Percentiles rank a stretch among this genome's conserved stretches.
These are phyloP conservation scores for Copidosoma floridanum DNA, from an alignment of 1,140 invertebrate genomes.

Conservation along the genomic window DNA sequence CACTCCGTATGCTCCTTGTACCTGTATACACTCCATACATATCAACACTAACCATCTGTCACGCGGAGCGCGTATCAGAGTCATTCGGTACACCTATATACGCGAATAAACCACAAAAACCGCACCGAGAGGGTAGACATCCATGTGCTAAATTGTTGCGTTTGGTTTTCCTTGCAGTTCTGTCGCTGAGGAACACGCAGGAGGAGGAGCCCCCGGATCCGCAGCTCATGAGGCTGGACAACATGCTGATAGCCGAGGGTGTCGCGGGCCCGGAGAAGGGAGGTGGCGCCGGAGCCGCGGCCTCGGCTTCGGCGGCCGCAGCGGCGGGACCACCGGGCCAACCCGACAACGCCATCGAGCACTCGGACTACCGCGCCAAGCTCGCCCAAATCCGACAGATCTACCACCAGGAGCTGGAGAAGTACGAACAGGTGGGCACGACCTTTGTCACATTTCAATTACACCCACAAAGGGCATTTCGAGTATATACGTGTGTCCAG, in stretches of 20 bases:
- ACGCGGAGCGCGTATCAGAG: too few species aligned
- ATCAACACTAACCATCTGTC: too few species aligned
- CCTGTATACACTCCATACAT: too few species aligned
- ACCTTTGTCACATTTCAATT: too few species aligned
- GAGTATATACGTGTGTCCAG: too few species aligned
- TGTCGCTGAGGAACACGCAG: constrained; percentile 94
- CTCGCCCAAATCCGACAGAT: constrained; percentile 98
- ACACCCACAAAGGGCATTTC: too few species aligned
- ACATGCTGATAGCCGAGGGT: constrained; percentile 99
- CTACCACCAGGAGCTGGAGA: constrained; percentile 98
- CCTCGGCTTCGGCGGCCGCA: constrained; percentile 86
- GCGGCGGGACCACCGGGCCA: constrained; percentile 68
- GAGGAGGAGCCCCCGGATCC: constrained; percentile 99
- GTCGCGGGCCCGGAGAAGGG: constrained; percentile 98
- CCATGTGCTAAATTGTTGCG: background rate
- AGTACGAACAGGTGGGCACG: constrained; percentile 86
- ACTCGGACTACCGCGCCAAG: constrained; percentile 98
- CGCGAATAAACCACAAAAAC: too few species aligned
- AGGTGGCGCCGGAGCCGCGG: constrained; percentile 86
- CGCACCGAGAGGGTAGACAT: too few species aligned
- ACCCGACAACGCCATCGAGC: constrained; percentile 95
- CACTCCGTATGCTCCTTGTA: too few species aligned
- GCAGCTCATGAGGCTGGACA: constrained; percentile 97
- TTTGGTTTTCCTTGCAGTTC: constrained; percentile 64
- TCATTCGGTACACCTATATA: too few species aligned